Evolutionary conservation across 2,113 vertebrate species (phyloP), one percentile per base, ranked within the genome.

Genomic region (Emydocephalus ijimae): DNA sequence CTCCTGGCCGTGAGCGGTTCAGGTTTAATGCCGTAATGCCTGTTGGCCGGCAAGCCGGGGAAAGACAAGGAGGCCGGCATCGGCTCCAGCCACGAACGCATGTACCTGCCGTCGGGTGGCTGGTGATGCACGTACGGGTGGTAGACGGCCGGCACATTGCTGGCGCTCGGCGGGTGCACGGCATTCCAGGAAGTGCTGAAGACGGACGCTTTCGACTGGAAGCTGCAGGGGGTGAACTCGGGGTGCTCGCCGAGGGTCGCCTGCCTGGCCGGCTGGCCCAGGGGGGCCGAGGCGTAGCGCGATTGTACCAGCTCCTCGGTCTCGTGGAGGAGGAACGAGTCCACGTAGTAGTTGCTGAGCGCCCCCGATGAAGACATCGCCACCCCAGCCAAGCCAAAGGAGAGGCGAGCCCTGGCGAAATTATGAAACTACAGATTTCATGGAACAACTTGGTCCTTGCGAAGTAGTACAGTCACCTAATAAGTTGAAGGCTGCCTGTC

Each of bases 381-480:
- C 88, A 89, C 81, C 94, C 93, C 96, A 95, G 97, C 57, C 94
- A 96, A 97, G 97, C 88, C 69, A 24, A 29, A 45, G 26, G 59
- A 43, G 52, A 92, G 69, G 98, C 97, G 97, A 91, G 96, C 97
- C 97, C 98, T 97, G 98, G 97, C 97, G 98, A 98, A 99, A 98
- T 98, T 98, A 98, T 98, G 98, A 98, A 99, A 98, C 98, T 98
- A 98, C 98, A 98, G 98, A 98, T 98, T 98, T 98, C 98, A 98
- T 99, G 98, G 98, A 98, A 98, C 98, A 99, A 99, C 98, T 99
- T 98, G 98, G 98, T 98, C 98, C 98, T 98, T 91, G 98, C 97
- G 96, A 97, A 97, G 98, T 97, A 98, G 98, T 98, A 98, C 98
- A 98, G 98, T 98, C 98, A 98, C 98, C 98, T 98, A 98, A 98